Conservation (phyloP, 2,113 vertebrate species). For the Odobenus rosmarus region DNA sequence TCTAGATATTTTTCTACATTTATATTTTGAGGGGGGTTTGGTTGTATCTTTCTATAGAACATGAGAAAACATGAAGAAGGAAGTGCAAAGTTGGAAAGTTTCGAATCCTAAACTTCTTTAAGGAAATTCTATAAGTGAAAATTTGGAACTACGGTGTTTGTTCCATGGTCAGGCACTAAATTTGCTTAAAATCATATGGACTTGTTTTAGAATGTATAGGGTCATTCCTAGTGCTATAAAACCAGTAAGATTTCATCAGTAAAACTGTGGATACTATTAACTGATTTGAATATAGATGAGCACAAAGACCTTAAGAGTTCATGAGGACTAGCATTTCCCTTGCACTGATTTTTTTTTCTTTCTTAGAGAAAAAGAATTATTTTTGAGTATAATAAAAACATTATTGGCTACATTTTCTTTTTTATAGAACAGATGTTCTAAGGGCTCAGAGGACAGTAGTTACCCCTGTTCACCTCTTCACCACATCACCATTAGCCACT, state of each 20-base stretch:
- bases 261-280: background rate
- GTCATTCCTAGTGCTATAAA: background rate
- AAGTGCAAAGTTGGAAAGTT: background rate
- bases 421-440: background rate
- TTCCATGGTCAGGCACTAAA: background rate
- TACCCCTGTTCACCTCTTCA: background rate
- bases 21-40: background rate
- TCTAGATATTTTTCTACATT: background rate
- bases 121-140: background rate
- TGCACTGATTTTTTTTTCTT: background rate
- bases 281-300: background rate
- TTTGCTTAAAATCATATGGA: background rate
- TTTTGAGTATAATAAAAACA: constrained; percentile 32
- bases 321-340: background rate
- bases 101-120: background rate
- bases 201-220: background rate
- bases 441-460: background rate
- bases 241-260: background rate
- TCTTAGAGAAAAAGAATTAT: constrained; percentile 14
- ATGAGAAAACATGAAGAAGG: background rate
- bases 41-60: background rate
- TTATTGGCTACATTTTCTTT: background rate
- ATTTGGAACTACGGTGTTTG: background rate
- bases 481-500: background rate
- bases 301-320: background rate